Conservation (phyloP, 2,113 vertebrate genomes). For the Epinephelus lanceolatus region DNA sequence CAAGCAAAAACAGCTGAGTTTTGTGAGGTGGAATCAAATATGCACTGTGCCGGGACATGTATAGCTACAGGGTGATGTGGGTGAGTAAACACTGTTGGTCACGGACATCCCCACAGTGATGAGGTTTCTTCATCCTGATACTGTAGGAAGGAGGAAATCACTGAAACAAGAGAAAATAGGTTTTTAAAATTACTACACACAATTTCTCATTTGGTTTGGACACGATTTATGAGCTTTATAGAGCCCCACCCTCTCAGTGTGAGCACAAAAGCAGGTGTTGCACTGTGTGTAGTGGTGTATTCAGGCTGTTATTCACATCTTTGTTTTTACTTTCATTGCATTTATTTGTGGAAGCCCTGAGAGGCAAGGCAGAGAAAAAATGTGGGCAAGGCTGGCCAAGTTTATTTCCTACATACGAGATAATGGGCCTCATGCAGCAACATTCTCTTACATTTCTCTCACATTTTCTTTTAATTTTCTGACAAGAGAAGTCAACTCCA, state of each 20-base stretch:
- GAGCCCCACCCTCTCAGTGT: neutral
- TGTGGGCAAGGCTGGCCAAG: no score
- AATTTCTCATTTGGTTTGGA: no score
- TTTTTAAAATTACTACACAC: no score
- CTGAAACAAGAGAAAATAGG: neutral
- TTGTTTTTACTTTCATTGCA: neutral
- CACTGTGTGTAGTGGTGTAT: neutral
- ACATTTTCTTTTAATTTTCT: no score
- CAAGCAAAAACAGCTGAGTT: slow-evolving; percentile 37
- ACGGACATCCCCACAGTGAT: neutral
- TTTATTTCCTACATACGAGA: no score
- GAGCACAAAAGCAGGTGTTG: neutral
- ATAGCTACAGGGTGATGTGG: slow-evolving; percentile 18
- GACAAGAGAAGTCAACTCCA: no score
- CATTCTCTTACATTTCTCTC: no score
- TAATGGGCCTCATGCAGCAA: no score
- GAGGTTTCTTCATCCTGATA: neutral
- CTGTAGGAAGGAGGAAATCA: slow-evolving; percentile 1
- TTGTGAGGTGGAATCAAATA: neutral
- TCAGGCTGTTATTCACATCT: neutral
- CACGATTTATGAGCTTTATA: neutral
- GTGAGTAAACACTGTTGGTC: neutral
- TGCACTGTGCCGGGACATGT: slow-evolving; percentile 38
- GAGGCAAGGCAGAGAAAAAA: no score
- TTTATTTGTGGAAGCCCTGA: neutral